Percentiles rank a stretch among this genome's conserved stretches.
These are phyloP conservation scores for Sclerurus mexicanus DNA, from an alignment of 2,113 vertebrate genomes.

Conservation along the genomic window DNA sequence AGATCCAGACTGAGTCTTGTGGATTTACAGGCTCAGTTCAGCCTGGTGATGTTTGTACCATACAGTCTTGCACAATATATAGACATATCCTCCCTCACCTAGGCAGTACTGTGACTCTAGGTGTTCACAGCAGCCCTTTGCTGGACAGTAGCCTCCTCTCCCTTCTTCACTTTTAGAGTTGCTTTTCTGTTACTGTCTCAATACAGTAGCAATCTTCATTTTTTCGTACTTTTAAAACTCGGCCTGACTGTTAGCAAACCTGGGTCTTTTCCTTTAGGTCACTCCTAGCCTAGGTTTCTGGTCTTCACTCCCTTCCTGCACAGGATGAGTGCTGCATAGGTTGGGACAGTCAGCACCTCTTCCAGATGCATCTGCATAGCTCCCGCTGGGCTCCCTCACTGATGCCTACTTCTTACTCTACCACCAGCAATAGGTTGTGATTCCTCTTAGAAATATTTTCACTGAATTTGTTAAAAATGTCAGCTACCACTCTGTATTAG, in stretches of 20 bases:
- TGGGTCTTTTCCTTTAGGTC: background rate
- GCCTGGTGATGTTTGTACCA: background rate
- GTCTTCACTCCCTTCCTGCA: background rate
- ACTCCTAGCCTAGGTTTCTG: background rate
- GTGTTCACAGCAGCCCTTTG: background rate
- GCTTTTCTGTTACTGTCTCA: background rate
- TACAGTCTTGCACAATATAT: background rate
- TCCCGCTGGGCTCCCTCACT: background rate
- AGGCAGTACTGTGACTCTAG: background rate
- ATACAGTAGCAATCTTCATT: background rate
- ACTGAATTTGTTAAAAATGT: background rate
- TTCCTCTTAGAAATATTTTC: background rate
- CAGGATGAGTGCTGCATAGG: background rate
- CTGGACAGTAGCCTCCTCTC: background rate
- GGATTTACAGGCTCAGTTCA: background rate
- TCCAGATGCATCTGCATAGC: rapidly evolving
- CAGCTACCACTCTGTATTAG: background rate
- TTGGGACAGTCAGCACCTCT: background rate
- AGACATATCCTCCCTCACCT: background rate
- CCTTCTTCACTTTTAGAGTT: background rate
- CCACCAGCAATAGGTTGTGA: background rate
- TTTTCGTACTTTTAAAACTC: background rate
- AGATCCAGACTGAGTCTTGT: background rate
- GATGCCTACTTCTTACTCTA: background rate
- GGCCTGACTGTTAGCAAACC: background rate